Evolutionary conservation across 2,888 invertebrate genomes (phyloP).

Genomic region (Bellardia bayeri): DNA sequence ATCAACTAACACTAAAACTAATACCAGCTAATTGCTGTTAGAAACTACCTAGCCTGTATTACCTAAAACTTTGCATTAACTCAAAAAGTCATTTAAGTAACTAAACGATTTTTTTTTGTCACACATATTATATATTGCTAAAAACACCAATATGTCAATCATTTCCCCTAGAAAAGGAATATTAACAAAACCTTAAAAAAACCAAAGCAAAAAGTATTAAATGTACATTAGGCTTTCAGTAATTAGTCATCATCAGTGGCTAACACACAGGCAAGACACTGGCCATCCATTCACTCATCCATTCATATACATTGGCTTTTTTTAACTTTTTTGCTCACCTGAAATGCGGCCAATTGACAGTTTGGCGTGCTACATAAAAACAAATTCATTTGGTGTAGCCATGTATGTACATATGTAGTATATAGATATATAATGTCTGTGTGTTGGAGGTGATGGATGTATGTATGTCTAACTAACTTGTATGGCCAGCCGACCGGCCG

Average conservation of each 20-base stretch:
- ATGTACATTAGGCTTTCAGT: neutral
- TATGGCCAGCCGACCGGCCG: neutral
- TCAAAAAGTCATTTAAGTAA: conserved; percentile 39
- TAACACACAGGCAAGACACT: neutral
- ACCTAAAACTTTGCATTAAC: neutral
- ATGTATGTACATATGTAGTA: too few species aligned
- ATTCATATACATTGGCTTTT: neutral
- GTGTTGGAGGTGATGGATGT: neutral
- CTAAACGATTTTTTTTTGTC: neutral
- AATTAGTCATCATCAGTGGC: conserved; percentile 53
- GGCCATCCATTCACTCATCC: neutral
- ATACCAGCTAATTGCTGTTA: neutral
- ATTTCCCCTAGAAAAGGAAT: conserved; percentile 33
- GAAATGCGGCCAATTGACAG: conserved; percentile 69
- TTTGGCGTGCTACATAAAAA: conserved; percentile 58
- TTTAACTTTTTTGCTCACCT: conserved; percentile 6
- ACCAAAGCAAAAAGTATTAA: neutral
- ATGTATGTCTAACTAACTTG: neutral
- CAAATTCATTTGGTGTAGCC: conserved; percentile 5
- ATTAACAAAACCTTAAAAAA: neutral
- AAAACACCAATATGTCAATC: conserved; percentile 55
- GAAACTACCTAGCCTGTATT: neutral
- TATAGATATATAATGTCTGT: too few species aligned
- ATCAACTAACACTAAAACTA: neutral
- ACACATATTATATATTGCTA: conserved; percentile 3